Conservation (phyloP, 2,113 vertebrate species). For the Uria lomvia region DNA sequence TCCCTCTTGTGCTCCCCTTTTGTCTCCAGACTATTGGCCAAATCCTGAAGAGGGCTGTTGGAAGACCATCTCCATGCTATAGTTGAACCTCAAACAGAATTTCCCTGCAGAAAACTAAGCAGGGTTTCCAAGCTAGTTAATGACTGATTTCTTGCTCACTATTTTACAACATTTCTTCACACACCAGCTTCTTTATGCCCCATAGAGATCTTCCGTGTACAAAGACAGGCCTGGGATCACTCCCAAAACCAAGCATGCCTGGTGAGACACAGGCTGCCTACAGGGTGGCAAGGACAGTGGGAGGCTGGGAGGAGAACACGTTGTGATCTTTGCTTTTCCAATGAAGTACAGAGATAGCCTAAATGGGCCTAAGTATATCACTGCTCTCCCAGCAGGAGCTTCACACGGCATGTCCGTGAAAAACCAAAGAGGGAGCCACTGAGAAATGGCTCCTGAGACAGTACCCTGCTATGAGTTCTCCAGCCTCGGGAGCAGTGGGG, state of each 20-base stretch:
- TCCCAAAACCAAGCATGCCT: not conserved
- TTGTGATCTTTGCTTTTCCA: not conserved
- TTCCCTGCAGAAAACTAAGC: not conserved
- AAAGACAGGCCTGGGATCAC: too few relatives aligned
- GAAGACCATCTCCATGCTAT: not conserved
- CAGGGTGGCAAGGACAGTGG: fast-evolving
- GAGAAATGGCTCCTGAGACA: not conserved
- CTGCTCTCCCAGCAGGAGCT: not conserved
- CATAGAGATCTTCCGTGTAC: fast-evolving
- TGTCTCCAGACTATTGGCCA: not conserved
- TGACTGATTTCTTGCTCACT: not conserved
- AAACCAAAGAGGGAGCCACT: not conserved
- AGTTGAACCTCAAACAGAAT: not conserved
- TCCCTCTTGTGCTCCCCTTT: not conserved
- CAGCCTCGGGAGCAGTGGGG: fast-evolving
- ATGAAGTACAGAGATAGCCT: fast-evolving
- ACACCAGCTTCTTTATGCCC: not conserved
- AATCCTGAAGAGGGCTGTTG: not conserved
- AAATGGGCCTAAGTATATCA: fast-evolving
- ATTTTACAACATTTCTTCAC: too few relatives aligned
- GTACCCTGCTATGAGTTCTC: not conserved
- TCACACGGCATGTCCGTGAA: fast-evolving
- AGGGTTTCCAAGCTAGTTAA: not conserved
- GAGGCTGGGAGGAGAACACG: not conserved
- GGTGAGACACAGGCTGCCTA: not conserved